Percentiles rank a stretch among this genome's conserved stretches.
These are phyloP conservation scores for Bombycilla garrulus DNA, from an alignment of 2,113 vertebrate species.

Conservation along the genomic window DNA sequence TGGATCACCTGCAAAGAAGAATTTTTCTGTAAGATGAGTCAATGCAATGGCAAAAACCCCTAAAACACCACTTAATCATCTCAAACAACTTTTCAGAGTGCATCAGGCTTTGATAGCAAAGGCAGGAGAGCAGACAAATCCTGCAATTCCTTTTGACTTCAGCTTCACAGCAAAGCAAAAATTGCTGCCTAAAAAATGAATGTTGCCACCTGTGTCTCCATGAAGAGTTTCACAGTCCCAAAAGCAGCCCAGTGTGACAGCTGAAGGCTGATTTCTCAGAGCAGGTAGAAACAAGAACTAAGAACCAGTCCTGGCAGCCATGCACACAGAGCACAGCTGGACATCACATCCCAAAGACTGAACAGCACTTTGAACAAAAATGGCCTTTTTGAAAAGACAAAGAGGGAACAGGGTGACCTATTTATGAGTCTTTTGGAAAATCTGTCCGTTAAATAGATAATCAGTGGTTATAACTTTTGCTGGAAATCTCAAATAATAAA, in stretches of 20 bases:
- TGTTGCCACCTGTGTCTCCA: background rate
- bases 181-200: background rate
- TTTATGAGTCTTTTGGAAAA: background rate
- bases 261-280: background rate
- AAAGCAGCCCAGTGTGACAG: background rate
- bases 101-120: background rate
- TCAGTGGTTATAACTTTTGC: background rate
- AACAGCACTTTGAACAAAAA: background rate
- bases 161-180: background rate
- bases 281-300: background rate
- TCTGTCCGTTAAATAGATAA: background rate
- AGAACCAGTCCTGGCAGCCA: background rate
- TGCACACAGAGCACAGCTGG: background rate
- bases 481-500: background rate
- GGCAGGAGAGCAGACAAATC: background rate
- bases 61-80: background rate
- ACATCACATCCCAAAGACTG: background rate
- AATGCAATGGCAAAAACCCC: background rate
- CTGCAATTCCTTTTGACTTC: background rate
- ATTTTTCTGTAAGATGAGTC: background rate
- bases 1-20: slow-evolving; percentile 84
- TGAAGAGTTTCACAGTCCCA: background rate
- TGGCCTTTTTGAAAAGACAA: background rate
- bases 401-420: background rate
- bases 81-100: background rate